These are phyloP conservation scores for Drosophila antonietae DNA, from an alignment of 2,888 invertebrate genomes.

Conservation along the genomic window DNA sequence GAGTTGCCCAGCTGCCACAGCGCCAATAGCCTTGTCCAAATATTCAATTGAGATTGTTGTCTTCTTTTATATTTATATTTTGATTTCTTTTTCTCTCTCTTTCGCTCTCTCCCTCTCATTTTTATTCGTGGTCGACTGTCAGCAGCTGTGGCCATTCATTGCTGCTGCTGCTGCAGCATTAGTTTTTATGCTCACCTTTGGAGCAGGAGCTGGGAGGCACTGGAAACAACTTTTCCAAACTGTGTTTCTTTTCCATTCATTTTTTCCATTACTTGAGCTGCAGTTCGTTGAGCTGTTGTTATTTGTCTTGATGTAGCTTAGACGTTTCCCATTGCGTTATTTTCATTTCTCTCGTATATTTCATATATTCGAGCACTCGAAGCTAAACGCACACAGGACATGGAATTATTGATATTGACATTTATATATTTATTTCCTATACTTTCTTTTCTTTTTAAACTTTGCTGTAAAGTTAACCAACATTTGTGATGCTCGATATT, in stretches of 20 bases:
- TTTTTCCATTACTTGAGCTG: not conserved
- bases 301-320: not conserved
- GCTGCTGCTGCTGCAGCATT: slow-evolving; percentile 38
- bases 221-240: slow-evolving; percentile 53
- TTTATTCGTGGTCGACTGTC: slow-evolving; percentile 28
- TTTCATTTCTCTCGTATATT: slow-evolving; percentile 31
- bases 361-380: not conserved
- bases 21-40: slow-evolving; percentile 11
- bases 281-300: slow-evolving; percentile 15
- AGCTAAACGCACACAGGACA: not conserved
- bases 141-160: slow-evolving; percentile 61
- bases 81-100: not conserved
- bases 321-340: slow-evolving; percentile 28
- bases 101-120: not conserved
- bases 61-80: slow-evolving; percentile 7
- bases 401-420: slow-evolving; percentile 1
- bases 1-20: slow-evolving; percentile 6
- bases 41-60: slow-evolving; percentile 47
- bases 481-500: not conserved
- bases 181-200: slow-evolving; percentile 69
- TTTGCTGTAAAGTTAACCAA: not conserved
- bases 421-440: not conserved
- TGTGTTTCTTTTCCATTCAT: slow-evolving; percentile 13
- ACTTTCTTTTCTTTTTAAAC: not conserved
- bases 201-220: not conserved